These are phyloP conservation scores for Semaprochilodus insignis DNA, from an alignment of 2,797 vertebrate species.

Conservation along the genomic window DNA sequence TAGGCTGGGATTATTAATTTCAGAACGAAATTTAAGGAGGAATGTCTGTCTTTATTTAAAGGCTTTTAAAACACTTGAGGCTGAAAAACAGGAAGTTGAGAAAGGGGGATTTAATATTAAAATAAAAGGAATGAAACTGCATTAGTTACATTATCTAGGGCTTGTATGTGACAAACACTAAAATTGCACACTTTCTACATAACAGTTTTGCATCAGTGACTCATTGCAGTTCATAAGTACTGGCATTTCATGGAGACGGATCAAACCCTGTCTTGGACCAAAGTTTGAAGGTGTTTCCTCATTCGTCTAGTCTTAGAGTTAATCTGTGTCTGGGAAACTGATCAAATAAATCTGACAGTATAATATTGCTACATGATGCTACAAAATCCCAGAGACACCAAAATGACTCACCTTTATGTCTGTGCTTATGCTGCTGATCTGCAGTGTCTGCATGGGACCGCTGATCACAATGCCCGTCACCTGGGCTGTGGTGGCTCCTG, in stretches of 20 bases:
- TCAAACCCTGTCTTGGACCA: neutral
- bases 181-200: neutral
- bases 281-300: too few relatives aligned
- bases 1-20: neutral
- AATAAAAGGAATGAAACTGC: neutral
- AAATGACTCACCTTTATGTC: conserved; percentile 86
- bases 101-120: neutral
- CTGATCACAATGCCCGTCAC: conserved; percentile 98
- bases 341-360: neutral
- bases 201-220: neutral
- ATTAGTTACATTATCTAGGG: neutral
- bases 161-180: neutral
- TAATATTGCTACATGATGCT: neutral
- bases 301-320: neutral
- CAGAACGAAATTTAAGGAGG: neutral
- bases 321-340: neutral
- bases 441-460: conserved; percentile 85
- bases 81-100: neutral
- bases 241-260: neutral
- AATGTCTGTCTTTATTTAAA: neutral
- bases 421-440: conserved; percentile 92
- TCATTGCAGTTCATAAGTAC: neutral
- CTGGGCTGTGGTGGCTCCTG: conserved; percentile 67
- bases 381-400: neutral
- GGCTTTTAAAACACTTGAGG: too few relatives aligned